Evolutionary conservation across 2,888 invertebrate genomes (phyloP).

Genomic region (Chalcosyrphus nemorum): DNA sequence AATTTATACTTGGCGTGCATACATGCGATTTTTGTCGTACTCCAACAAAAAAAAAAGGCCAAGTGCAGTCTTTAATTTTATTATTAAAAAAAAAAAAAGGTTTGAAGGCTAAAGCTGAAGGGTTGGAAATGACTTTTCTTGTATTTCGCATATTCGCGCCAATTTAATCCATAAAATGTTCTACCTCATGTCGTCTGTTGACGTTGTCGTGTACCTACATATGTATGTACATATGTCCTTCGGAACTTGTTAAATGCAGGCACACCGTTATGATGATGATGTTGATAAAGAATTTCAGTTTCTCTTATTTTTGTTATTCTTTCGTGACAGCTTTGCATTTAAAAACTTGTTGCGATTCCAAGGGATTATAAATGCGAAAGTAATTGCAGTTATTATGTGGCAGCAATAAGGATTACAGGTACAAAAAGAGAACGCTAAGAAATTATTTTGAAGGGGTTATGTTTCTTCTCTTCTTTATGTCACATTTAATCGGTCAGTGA

Average conservation of each 20-base stretch:
- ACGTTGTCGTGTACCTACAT: constrained; percentile 11
- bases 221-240: too few species aligned
- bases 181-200: constrained; percentile 48
- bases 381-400: constrained; percentile 40
- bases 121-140: neutral
- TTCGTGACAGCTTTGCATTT: constrained; percentile 25
- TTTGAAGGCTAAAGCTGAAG: constrained; percentile 1
- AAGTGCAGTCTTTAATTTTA: constrained; percentile 50
- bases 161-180: constrained; percentile 58
- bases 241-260: constrained; percentile 49
- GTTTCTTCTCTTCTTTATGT: neutral
- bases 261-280: constrained; percentile 50
- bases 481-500: neutral
- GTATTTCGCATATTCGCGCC: constrained; percentile 57
- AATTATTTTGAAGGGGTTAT: neutral
- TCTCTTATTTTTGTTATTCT: neutral
- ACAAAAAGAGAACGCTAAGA: neutral
- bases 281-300: constrained; percentile 27
- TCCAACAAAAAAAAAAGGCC: constrained; percentile 8
- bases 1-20: constrained; percentile 63
- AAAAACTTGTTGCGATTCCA: constrained; percentile 48
- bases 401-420: neutral
- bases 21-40: constrained; percentile 32
- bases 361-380: constrained; percentile 40
- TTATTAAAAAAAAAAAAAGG: constrained; percentile 25